Evolutionary conservation across 2,797 vertebrate genomes (phyloP).

Genomic region (Anableps anableps): DNA sequence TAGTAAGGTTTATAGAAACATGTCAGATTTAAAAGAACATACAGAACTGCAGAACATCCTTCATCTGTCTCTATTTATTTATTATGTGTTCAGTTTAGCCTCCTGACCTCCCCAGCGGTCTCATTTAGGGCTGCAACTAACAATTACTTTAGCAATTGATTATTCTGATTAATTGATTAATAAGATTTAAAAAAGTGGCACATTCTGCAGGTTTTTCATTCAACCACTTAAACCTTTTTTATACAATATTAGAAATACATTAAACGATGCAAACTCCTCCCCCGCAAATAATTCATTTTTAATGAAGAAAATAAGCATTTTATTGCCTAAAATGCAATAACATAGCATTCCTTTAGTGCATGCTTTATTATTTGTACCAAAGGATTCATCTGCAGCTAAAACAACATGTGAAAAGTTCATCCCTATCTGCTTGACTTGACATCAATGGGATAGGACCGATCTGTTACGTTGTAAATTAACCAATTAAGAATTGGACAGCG

Average conservation of each 20-base stretch:
- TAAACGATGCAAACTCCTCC: neutral
- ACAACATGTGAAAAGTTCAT: neutral
- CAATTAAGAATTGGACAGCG: neutral
- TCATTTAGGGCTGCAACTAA: too few species aligned
- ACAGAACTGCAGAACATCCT: slow-evolving; percentile 6
- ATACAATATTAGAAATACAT: neutral
- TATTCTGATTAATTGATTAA: neutral
- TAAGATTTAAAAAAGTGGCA: too few species aligned
- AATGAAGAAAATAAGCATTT: neutral
- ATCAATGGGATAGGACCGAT: neutral
- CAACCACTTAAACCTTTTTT: neutral
- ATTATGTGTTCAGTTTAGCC: neutral
- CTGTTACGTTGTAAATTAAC: neutral
- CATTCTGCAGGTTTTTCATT: too few species aligned
- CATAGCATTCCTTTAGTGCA: neutral
- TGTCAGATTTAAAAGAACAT: neutral
- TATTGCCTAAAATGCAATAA: neutral
- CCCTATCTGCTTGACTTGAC: too few species aligned
- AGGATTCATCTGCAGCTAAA: neutral
- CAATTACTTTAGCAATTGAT: too few species aligned
- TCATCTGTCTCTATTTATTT: slow-evolving; percentile 15
- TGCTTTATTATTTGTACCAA: neutral
- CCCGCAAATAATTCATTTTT: too few species aligned
- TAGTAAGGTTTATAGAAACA: slow-evolving; percentile 21
- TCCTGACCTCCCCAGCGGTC: slow-evolving; percentile 12